Percentiles rank a stretch among this genome's conserved stretches.
Evolutionary conservation across 2,888 invertebrate species (phyloP).

Genomic region (Incurvaria masculella): DNA sequence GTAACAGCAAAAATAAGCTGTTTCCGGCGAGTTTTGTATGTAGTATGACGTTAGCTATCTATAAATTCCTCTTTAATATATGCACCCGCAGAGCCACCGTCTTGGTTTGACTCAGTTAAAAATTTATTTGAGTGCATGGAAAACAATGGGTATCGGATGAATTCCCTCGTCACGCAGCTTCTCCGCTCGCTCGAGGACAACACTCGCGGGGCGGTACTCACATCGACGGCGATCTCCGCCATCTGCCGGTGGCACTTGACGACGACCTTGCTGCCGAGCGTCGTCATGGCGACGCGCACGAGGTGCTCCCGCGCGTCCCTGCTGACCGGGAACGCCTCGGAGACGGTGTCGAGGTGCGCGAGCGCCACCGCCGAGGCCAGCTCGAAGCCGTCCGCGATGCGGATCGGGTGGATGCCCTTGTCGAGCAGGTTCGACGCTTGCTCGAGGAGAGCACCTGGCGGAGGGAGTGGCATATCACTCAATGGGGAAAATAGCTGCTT

Average conservation of each 20-base stretch:
- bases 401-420: slow-evolving; percentile 97
- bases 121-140: too few species aligned
- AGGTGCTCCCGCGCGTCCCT: slow-evolving; percentile 81
- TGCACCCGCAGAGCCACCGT: too few species aligned
- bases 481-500: too few species aligned
- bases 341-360: slow-evolving; percentile 81
- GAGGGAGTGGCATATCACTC: not conserved
- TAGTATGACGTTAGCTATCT: too few species aligned
- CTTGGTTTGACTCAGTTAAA: too few species aligned
- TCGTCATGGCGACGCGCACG: slow-evolving; percentile 95
- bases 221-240: slow-evolving; percentile 95
- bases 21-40: too few species aligned
- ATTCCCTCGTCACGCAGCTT: too few species aligned
- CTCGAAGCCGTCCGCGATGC: slow-evolving; percentile 98
- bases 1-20: too few species aligned
- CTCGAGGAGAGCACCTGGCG: slow-evolving; percentile 84
- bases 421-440: slow-evolving; percentile 91
- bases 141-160: too few species aligned
- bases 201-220: too few species aligned
- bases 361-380: slow-evolving; percentile 89
- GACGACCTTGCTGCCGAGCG: slow-evolving; percentile 96
- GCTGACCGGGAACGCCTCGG: slow-evolving; percentile 86
- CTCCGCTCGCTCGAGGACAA: too few species aligned
- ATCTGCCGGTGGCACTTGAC: slow-evolving; percentile 96
- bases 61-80: too few species aligned